A percentile compares a stretch with the other conserved stretches of the same genome.
Conservation (phyloP, 2,888 invertebrate genomes). For the Scotopteryx bipunctaria region DNA sequence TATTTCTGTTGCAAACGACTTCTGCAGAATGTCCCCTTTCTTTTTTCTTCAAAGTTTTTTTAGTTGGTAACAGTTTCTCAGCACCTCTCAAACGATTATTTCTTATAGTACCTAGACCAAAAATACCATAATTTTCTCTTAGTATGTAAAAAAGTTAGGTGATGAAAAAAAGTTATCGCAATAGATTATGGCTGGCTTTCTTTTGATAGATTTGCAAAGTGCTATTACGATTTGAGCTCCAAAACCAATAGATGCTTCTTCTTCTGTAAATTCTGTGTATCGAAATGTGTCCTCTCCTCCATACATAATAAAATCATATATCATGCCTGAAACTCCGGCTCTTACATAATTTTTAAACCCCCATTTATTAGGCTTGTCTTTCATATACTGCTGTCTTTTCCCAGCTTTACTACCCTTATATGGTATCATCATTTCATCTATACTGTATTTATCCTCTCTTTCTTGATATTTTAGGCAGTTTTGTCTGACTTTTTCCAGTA, state of each 20-base stretch:
- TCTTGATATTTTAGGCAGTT: too few relatives aligned
- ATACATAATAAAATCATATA: slow-evolving; percentile 35
- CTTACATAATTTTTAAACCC: slow-evolving; percentile 52
- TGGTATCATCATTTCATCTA: slow-evolving; percentile 10
- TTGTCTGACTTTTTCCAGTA: too few relatives aligned
- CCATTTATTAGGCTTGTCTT: slow-evolving; percentile 52
- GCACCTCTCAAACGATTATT: slow-evolving; percentile 39
- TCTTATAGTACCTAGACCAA: slow-evolving; percentile 40
- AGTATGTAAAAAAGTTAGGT: too few relatives aligned
- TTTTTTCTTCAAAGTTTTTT: slow-evolving; percentile 40
- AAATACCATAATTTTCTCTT: too few relatives aligned
- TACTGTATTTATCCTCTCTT: too few relatives aligned
- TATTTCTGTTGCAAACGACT: slow-evolving; percentile 35
- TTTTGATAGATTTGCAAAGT: too few relatives aligned
- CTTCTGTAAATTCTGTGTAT: slow-evolving; percentile 12
- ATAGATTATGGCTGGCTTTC: too few relatives aligned
- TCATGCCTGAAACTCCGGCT: slow-evolving; percentile 49
- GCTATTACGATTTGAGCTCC: too few relatives aligned
- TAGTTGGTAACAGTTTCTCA: slow-evolving; percentile 29
- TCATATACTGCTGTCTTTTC: slow-evolving; percentile 46
- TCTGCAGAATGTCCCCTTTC: slow-evolving; percentile 31
- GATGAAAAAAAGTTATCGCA: too few relatives aligned
- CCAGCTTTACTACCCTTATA: slow-evolving; percentile 42
- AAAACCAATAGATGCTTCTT: too few relatives aligned
- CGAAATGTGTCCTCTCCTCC: slow-evolving; percentile 23